Conservation (phyloP, 2,888 invertebrate genomes). For the Acrobasis consociella region DNA sequence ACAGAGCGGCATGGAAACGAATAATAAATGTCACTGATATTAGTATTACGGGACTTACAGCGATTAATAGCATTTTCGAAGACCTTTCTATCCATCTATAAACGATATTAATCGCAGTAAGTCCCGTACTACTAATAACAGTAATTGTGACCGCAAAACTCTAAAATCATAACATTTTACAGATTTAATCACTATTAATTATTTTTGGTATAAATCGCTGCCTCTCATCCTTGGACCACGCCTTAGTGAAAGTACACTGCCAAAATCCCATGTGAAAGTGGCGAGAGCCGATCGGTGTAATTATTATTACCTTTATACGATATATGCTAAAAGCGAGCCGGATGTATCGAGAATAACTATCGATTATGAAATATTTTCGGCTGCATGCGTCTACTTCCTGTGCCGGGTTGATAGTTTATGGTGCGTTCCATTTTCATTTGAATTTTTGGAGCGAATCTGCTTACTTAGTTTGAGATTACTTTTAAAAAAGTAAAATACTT, state of each 20-base stretch:
- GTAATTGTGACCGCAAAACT: no score
- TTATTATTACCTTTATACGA: constrained; percentile 81
- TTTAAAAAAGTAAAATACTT: no score
- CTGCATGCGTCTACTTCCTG: constrained; percentile 5
- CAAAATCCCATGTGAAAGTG: constrained; percentile 79
- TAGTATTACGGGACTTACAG: no score
- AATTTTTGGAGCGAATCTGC: neutral
- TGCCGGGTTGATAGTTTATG: constrained; percentile 9
- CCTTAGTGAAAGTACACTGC: constrained; percentile 75
- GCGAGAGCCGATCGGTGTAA: constrained; percentile 78
- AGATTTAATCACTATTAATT: neutral
- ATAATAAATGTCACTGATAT: no score
- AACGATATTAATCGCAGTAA: no score
- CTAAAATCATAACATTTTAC: no score
- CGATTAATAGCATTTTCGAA: no score
- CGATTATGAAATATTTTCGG: constrained; percentile 24
- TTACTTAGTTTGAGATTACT: no score
- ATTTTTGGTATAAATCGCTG: constrained; percentile 27
- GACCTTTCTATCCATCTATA: no score
- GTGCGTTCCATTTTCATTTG: constrained; percentile 8
- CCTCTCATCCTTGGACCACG: constrained; percentile 37
- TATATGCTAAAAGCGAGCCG: constrained; percentile 79
- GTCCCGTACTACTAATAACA: no score
- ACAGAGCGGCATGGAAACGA: no score
- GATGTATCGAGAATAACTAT: constrained; percentile 47